Conservation (phyloP, 2,113 vertebrate genomes). For the Origma solitaria region DNA sequence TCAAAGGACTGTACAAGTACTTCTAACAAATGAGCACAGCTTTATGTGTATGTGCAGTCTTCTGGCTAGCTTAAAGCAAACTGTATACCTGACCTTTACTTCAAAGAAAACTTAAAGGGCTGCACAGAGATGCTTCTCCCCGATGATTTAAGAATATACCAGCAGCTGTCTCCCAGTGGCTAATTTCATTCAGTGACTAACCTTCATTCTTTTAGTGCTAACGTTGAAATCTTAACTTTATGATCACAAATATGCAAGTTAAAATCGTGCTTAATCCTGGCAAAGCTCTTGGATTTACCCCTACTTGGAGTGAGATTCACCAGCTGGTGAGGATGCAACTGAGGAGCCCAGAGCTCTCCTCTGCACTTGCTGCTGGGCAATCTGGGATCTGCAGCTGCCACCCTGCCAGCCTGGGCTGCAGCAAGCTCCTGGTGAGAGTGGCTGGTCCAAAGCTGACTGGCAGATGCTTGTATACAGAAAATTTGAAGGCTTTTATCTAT, state of each 20-base stretch:
- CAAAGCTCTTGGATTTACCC: not conserved
- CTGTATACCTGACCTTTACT: not conserved
- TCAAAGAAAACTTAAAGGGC: not conserved
- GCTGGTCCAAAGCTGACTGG: not conserved
- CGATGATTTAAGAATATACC: not conserved
- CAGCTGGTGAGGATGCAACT: rapidly evolving
- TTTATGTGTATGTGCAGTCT: not conserved
- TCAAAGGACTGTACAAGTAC: not conserved
- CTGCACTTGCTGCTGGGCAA: not conserved
- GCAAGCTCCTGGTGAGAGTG: not conserved
- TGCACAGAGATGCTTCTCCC: not conserved
- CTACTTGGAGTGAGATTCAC: rapidly evolving
- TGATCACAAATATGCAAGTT: not conserved
- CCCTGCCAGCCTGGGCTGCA: not conserved
- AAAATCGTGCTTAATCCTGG: not conserved
- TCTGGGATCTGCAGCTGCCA: not conserved
- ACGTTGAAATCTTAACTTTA: not conserved
- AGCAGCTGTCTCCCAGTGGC: not conserved
- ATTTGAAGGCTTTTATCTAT: not conserved
- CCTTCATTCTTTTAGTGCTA: not conserved
- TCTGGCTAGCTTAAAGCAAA: not conserved
- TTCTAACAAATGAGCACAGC: not conserved
- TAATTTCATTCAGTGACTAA: not conserved
- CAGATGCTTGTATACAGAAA: not conserved
- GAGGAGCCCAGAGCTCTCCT: not conserved